Conservation (phyloP, 1,140 invertebrate species). For the Parasteatoda tepidariorum region DNA sequence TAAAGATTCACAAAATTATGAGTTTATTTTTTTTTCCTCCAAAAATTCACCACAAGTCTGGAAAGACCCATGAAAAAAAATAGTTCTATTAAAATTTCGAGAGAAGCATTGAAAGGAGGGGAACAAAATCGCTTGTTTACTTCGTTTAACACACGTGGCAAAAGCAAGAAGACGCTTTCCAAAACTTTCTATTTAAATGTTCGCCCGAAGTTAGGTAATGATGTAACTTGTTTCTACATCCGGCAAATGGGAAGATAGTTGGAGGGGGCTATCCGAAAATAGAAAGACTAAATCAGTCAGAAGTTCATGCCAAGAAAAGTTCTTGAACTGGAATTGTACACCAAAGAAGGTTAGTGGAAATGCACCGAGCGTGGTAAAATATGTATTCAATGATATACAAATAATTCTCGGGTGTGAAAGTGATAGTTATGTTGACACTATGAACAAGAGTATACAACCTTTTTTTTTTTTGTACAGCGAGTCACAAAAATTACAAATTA, state of each 20-base stretch:
- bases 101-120: neutral
- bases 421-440: no score
- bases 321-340: conserved; percentile 53
- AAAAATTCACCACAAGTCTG: no score
- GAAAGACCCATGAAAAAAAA: no score
- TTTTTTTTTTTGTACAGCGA: no score
- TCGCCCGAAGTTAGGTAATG: neutral
- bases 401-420: no score
- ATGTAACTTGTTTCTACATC: conserved; percentile 48
- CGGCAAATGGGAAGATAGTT: conserved; percentile 26
- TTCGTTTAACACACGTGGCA: neutral
- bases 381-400: no score
- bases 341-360: neutral
- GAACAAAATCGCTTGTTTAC: conserved; percentile 19
- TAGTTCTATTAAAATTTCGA: no score
- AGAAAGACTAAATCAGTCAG: conserved; percentile 41
- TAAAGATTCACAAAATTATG: no score
- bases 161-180: neutral
- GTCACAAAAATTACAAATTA: no score
- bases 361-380: neutral
- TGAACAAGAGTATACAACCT: no score
- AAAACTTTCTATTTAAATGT: no score
- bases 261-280: conserved; percentile 5
- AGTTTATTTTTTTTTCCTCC: no score
- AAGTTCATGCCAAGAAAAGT: conserved; percentile 32